Base-by-base conservation (phyloP, 1,140 invertebrate genomes). In the Paracyclopina nana region DNA sequence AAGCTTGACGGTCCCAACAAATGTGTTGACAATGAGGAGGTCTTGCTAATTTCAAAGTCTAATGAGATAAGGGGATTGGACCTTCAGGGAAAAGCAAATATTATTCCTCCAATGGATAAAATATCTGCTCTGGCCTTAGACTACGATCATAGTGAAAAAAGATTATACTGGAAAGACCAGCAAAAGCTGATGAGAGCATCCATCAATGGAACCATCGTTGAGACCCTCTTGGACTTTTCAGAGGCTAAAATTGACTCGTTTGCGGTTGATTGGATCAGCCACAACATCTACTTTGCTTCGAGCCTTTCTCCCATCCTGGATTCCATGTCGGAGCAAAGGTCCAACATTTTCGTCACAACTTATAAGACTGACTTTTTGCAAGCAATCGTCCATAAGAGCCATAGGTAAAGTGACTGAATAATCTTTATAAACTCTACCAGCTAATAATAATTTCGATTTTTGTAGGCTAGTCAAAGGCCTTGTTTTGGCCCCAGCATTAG, bases 11-110 rank as follows among this genome's bases (percentile, higher is more conserved):
- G n/a, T n/a, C n/a, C n/a, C n/a, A n/a, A n/a, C n/a, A n/a, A n/a
- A n/a, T 83, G 80, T 61, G 68, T 75, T 51, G 70, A 77, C 76
- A 65, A 68, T 70, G 65, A 46, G n/a, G 4, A 24, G n/a, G 18
- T 51, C 24, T 42, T n/a, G 18, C 9, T 50, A 41, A 50, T 12
- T 40, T 55, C 50, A 20, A 52, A 38, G 50, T 42, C 18, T n/a
- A 78, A 77, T 59, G 82, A 84, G 64, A 81, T 90, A 53, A 72
- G 82, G 40, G 83, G 83, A 11, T 77, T 88, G 28, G 80, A 85
- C 62, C 62, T 85, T 49, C 64, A 84, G 9, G n/a, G n/a, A n/a
- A n/a, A n/a, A n/a, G n/a, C n/a, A n/a, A n/a, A n/a, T 59, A 76
- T 80, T 22, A 80, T 84, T 54, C 79, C 82, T 24, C 65, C 69